phyloP scores from a whole-genome alignment of 1,140 invertebrate species.

The Trachymyrmex cornetzi region DNA sequence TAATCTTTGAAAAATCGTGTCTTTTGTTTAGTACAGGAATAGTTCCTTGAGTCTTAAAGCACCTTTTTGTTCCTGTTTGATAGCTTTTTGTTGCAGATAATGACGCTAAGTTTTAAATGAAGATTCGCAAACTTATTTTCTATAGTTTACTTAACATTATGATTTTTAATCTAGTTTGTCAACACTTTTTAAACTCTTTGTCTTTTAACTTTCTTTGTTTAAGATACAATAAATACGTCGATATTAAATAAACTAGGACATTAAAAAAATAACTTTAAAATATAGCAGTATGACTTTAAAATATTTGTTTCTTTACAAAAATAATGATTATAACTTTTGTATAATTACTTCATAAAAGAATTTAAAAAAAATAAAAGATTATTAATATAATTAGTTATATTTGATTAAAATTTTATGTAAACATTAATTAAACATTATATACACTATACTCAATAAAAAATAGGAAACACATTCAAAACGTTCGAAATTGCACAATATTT shows the following conservation, averaged over 20 bases:
- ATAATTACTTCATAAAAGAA: not conserved
- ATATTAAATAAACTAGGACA: not conserved
- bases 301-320: constrained; percentile 3
- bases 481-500: too few species aligned
- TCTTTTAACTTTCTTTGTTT: not conserved
- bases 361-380: not conserved
- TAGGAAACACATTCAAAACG: too few species aligned
- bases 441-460: too few species aligned
- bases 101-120: constrained; percentile 11
- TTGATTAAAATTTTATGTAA: not conserved
- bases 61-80: constrained; percentile 40
- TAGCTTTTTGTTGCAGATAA: constrained; percentile 16
- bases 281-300: not conserved
- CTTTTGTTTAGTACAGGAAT: constrained; percentile 21
- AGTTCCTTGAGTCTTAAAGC: constrained; percentile 10
- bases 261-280: constrained; percentile 1
- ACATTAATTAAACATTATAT: too few species aligned
- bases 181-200: not conserved
- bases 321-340: not conserved
- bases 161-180: constrained; percentile 5
- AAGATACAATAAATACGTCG: not conserved
- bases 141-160: constrained; percentile 4
- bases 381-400: not conserved
- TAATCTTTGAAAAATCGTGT: constrained; percentile 23
- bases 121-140: constrained; percentile 38